Conservation (phyloP, 2,113 vertebrate species). For the Ciconia boyciana region DNA sequence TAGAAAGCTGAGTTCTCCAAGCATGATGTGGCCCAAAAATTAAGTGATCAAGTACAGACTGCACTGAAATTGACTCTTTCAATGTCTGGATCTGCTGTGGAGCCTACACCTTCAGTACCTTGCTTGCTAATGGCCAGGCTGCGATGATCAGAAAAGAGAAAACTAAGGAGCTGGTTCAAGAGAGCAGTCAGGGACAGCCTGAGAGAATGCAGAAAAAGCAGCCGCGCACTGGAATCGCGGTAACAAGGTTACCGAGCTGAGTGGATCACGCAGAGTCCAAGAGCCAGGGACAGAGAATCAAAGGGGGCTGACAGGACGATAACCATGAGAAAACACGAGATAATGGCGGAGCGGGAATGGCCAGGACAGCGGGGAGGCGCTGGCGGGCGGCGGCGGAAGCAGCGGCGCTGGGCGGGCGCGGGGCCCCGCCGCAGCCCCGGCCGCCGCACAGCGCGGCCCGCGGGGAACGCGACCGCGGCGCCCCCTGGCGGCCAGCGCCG, state of each 20-base stretch:
- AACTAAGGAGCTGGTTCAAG: fast-evolving
- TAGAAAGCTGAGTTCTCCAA: neutral
- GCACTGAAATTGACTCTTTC: neutral
- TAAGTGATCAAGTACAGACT: neutral
- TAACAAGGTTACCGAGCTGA: neutral
- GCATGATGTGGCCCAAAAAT: neutral
- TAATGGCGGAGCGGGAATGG: neutral
- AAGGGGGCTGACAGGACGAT: neutral
- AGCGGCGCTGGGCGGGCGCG: no score
- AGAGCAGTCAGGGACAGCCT: neutral
- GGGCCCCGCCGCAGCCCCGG: neutral
- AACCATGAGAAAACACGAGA: fast-evolving
- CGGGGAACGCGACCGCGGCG: neutral
- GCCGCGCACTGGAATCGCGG: neutral
- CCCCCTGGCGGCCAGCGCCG: neutral
- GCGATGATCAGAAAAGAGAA: fast-evolving
- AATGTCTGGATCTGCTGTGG: neutral
- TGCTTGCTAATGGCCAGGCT: neutral
- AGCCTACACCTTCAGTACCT: fast-evolving
- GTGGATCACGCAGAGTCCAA: fast-evolving
- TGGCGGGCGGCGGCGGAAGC: no score
- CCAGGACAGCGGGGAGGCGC: neutral
- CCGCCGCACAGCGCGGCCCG: neutral
- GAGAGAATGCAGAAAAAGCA: neutral
- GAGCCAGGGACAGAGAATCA: no score